Evolutionary conservation across 2,797 vertebrate species (phyloP), one percentile per base, ranked within the genome.

Genomic region (Chiloscyllium punctatum): DNA sequence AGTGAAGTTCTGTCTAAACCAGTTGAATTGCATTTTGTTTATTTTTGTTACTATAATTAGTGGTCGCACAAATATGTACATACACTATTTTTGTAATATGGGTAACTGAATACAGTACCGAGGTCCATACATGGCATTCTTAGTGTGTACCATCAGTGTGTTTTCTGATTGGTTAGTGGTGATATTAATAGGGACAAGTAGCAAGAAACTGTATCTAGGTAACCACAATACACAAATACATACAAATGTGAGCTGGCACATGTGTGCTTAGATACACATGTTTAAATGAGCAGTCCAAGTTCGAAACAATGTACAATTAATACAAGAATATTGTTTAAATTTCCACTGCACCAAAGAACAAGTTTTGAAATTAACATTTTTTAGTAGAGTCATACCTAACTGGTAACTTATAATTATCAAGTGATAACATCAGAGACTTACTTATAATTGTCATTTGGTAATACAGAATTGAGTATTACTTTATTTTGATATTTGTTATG

Each of bases 161-260:
- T 95, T 95, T 95, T 77, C 68, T 77, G 71, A 95, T 95, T 95
- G 72, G 94, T 72, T 95, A 95, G 42, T 74, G 68, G 71, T 72
- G 94, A 74, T 94, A 94, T 94, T 94, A 74, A 94, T 94, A 74
- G 94, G 42, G 71, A 94, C 94, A 94, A 94, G 37, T 94, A 74
- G 69, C 69, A 94, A 69, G 69, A 94, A 94, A 74, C 94, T 92
- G 90, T 92, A 69, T 69, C 90, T 95, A 95, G 72, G 69, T 95
- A 95, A 77, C 94, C 94, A 95, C 72, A n/a, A 77, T 74, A 95
- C 48, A 77, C 71, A 72, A 72, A 95, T 95, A 95, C 48, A 95
- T 57, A 77, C 69, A 77, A 74, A 77, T 95, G 71, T 95, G 48
- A 53, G 30, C 94, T 33, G 71, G 42, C 48, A 53, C 42, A 72